Conservation (phyloP, 2,797 vertebrate species). For the Acanthis flammea region DNA sequence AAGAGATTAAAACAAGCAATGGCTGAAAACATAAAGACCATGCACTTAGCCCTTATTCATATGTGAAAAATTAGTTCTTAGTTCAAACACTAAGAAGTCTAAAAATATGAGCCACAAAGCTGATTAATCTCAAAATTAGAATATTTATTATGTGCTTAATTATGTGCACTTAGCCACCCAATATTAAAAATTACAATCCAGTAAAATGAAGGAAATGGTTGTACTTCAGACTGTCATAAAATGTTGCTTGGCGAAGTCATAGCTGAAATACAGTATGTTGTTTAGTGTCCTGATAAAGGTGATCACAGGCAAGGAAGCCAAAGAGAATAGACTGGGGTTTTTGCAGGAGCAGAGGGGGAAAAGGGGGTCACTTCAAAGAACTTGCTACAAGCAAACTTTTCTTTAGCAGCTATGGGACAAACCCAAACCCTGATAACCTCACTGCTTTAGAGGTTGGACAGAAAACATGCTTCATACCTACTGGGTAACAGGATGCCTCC, state of each 20-base stretch:
- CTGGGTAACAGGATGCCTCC: neutral
- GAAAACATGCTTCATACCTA: neutral
- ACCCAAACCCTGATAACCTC: neutral
- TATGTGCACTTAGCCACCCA: neutral
- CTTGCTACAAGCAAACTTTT: neutral
- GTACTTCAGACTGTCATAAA: neutral
- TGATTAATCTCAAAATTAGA: neutral
- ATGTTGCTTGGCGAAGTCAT: neutral
- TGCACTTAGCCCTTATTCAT: neutral
- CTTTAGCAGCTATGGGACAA: neutral
- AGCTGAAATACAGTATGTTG: neutral
- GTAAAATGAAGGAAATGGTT: neutral
- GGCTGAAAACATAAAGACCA: neutral
- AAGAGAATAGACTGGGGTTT: neutral
- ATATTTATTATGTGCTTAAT: neutral
- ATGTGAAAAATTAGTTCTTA: neutral
- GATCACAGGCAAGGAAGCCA: neutral
- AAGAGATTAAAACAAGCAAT: neutral
- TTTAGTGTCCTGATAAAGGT: neutral
- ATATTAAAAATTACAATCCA: neutral
- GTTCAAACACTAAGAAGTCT: neutral
- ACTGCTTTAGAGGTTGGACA: neutral
- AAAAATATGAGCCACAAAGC: neutral
- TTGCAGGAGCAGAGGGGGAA: neutral
- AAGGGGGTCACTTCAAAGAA: neutral